These are phyloP conservation scores for Macquaria ambigua DNA, from an alignment of 2,113 vertebrate species.

Conservation along the genomic window DNA sequence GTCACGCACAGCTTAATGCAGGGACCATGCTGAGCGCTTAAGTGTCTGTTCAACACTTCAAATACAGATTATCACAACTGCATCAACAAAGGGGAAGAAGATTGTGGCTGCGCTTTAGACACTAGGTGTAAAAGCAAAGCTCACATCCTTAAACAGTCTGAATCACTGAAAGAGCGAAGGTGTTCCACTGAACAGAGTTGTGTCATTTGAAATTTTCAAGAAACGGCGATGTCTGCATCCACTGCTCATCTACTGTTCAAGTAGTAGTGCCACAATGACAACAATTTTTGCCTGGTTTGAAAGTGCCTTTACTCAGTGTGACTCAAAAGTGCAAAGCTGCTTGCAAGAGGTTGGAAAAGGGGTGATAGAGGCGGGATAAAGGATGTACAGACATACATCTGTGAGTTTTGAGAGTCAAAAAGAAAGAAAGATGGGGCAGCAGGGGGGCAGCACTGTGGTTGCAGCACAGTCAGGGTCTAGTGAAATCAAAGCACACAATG, in stretches of 20 bases:
- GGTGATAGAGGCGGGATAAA: conserved; percentile 5
- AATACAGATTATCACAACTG: conserved; percentile 12
- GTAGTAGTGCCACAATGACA: background rate
- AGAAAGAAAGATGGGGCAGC: conserved; percentile 37
- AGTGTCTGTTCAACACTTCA: conserved; percentile 15
- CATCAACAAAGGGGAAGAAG: conserved; percentile 1
- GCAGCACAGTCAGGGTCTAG: conserved; percentile 63
- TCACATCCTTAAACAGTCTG: background rate
- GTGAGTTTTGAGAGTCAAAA: conserved; percentile 43
- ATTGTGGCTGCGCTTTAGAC: background rate
- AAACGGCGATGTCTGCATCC: background rate
- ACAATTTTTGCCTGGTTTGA: background rate
- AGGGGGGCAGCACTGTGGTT: conserved; percentile 58
- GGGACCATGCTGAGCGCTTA: background rate
- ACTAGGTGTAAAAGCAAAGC: background rate
- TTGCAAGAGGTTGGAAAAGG: background rate
- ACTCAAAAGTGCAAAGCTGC: background rate
- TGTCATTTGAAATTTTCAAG: background rate
- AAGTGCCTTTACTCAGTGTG: background rate
- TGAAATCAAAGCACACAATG: conserved; percentile 70
- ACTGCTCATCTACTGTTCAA: background rate
- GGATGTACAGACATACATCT: conserved; percentile 40
- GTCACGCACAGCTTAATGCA: background rate
- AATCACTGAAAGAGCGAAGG: conserved; percentile 1
- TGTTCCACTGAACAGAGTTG: background rate